Evolutionary conservation across 2,888 invertebrate species (phyloP).

Genomic region (Lithophane leautieri): DNA sequence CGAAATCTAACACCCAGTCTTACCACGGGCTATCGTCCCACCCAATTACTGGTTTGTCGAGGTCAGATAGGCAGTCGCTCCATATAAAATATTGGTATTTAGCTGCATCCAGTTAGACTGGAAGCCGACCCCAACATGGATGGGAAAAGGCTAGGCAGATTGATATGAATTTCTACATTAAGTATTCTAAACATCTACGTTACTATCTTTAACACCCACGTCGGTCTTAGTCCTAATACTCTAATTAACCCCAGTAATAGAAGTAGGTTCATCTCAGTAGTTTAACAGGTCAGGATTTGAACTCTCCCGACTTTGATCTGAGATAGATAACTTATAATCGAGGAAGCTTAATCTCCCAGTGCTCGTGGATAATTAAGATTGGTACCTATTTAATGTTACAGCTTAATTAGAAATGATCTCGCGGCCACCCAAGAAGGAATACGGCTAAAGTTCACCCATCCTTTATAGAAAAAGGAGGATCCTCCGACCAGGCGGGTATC

Average conservation of each 20-base stretch:
- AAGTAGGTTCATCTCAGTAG: background rate
- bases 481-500: no score
- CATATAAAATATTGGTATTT: no score
- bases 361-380: slow-evolving; percentile 23
- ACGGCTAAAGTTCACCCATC: no score
- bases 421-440: slow-evolving; percentile 2
- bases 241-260: slow-evolving; percentile 36
- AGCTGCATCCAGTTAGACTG: no score
- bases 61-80: no score
- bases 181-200: background rate
- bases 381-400: background rate
- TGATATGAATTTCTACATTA: no score
- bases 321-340: slow-evolving; percentile 25
- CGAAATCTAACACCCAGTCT: no score
- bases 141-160: no score
- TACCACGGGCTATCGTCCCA: no score
- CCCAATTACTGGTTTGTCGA: no score
- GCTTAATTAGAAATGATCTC: background rate
- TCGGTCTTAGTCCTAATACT: slow-evolving; percentile 9
- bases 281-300: slow-evolving; percentile 45
- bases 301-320: slow-evolving; percentile 38
- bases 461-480: no score
- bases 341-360: background rate
- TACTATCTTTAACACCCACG: slow-evolving; percentile 1
- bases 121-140: no score